A percentile compares a stretch with the other conserved stretches of the same genome.
phyloP scores from a whole-genome alignment of 2,113 vertebrate genomes.

The Tychaedon coryphoeus region DNA sequence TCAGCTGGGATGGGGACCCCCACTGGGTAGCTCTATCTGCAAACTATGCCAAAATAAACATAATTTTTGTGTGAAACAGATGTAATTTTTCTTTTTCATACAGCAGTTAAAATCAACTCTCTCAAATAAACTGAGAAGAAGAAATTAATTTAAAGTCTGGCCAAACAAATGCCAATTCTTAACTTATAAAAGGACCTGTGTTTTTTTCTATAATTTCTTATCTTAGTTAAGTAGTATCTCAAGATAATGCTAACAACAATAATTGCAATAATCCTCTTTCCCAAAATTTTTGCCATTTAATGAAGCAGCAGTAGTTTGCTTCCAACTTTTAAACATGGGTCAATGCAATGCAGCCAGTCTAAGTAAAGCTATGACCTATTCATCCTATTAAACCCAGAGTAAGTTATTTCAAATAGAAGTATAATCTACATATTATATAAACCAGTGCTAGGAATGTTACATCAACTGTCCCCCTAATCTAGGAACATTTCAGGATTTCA shows the following conservation, averaged over 20 bases:
- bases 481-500: not conserved
- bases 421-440: not conserved
- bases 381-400: not conserved
- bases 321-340: not conserved
- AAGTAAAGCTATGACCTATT: not conserved
- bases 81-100: not conserved
- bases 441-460: not conserved
- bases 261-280: not conserved
- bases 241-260: not conserved
- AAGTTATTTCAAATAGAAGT: not conserved
- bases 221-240: not conserved
- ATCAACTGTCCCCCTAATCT: not conserved
- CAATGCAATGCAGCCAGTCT: not conserved
- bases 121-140: not conserved
- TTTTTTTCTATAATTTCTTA: not conserved
- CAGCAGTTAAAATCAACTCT: not conserved
- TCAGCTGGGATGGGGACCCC: not conserved
- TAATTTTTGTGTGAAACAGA: not conserved
- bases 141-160: not conserved
- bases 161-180: not conserved
- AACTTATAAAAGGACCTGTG: not conserved
- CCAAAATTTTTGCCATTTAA: not conserved
- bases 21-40: not conserved
- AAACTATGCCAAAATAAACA: not conserved
- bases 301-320: not conserved